Percentiles rank a stretch among this genome's conserved stretches.
Evolutionary conservation across 2,888 invertebrate species (phyloP).

Genomic region (Apamea monoglypha): DNA sequence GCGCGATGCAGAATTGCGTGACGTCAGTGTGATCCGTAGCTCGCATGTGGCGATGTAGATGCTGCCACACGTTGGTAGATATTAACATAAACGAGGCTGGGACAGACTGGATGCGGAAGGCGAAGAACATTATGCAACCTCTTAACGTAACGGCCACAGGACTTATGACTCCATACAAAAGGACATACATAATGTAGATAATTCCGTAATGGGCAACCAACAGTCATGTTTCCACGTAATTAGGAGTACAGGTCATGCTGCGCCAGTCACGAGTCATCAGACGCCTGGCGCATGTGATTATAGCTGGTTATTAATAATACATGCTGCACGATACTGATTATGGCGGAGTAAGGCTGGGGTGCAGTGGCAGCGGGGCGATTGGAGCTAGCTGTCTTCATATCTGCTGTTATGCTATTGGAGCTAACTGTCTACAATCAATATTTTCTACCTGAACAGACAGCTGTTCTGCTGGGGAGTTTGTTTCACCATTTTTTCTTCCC

Average conservation of each 20-base stretch:
- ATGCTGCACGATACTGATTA: conserved; percentile 56
- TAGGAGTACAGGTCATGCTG: conserved; percentile 66
- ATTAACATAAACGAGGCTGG: background rate
- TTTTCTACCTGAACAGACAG: too few relatives aligned
- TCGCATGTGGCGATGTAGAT: background rate
- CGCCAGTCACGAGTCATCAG: conserved; percentile 64
- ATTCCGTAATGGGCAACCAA: conserved; percentile 28
- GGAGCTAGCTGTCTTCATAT: background rate
- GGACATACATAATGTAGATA: conserved; percentile 4
- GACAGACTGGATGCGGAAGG: too few relatives aligned
- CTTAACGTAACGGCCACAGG: background rate
- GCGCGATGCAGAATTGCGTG: background rate
- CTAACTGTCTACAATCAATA: too few relatives aligned
- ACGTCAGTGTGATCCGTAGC: background rate
- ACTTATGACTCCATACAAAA: background rate
- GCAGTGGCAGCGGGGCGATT: conserved; percentile 20
- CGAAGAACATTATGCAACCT: background rate
- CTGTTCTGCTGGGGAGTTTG: too few relatives aligned
- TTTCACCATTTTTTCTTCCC: too few relatives aligned
- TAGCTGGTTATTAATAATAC: conserved; percentile 63
- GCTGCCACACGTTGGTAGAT: background rate
- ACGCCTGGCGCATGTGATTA: conserved; percentile 67
- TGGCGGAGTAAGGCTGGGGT: conserved; percentile 21
- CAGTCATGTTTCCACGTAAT: conserved; percentile 61
- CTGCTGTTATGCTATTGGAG: too few relatives aligned